Base-by-base conservation (phyloP, 2,113 vertebrate genomes). In the Drymodes brunneopygia region DNA sequence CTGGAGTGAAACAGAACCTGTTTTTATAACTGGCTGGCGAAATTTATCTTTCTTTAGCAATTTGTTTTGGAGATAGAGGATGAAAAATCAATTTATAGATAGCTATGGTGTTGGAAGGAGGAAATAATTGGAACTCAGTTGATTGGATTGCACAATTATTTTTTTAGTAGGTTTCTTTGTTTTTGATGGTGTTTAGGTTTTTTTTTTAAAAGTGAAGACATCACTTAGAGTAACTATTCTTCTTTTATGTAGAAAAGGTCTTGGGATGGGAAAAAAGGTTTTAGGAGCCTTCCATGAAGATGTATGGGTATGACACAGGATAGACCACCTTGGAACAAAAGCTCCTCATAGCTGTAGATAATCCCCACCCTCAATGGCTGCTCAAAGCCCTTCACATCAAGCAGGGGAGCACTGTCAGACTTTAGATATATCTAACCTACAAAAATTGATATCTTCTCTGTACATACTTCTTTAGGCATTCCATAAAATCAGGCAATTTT, bases 401-500 rank as follows among this genome's bases (percentile, higher is more conserved):
- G 2, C 48, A 74, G 31, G 23, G 18, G 69, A 91, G 81, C 18
- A n/a, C 53, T 91, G 27, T 61, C 50, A 80, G 60, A 81, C 6
- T 29, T 88, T 11, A 86, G 31, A 78, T 40, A 64, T 4, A 69
- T 8, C 15, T 56, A 27, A 75, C 12, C 31, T n/a, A 44, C 22
- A 77, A 21, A 83, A 83, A 44, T 1, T 28, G 7, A 1, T 50
- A 15, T 24, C 15, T 7, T 64, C 20, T 50, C 14, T 42, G n/a
- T 33, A 51, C 36, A 25, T 21, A 27, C 28, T 44, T 35, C 15
- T 58, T 90, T 6, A 81, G 33, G 27, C 8, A 82, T 74, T 65
- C 85, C 90, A 31, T 86, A 90, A 94, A 91, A 90, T 62, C 28
- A 56, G 60, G 60, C 35, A 80, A 47, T 74, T 95, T 92, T 91